A percentile compares a stretch with the other conserved stretches of the same genome.
These are phyloP conservation scores for Todiramphus saurophagus DNA, from an alignment of 2,113 vertebrate genomes.

Conservation along the genomic window DNA sequence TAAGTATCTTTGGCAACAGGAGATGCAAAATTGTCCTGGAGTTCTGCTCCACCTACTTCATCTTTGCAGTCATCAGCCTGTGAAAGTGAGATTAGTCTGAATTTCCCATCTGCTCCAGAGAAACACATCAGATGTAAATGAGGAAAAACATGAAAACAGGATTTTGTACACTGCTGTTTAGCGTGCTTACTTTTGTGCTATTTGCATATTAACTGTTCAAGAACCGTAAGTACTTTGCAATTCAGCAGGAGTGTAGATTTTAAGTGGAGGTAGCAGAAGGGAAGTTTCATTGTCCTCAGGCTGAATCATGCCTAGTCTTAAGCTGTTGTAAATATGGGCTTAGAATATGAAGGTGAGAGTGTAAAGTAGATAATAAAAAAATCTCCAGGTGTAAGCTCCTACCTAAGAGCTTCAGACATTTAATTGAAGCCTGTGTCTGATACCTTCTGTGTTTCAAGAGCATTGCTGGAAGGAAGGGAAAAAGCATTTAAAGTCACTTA, in stretches of 20 bases:
- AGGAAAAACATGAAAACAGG: neutral
- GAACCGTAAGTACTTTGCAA: accelerated
- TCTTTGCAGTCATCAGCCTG: neutral
- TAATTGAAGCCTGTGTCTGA: neutral
- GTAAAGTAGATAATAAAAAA: neutral
- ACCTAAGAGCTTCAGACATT: neutral
- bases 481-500: neutral
- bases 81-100: neutral
- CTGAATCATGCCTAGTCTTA: neutral
- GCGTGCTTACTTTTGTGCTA: neutral
- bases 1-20: neutral
- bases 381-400: neutral
- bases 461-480: neutral
- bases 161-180: neutral
- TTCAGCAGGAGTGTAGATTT: neutral
- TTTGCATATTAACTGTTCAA: neutral
- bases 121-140: neutral
- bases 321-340: neutral
- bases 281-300: neutral
- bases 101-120: neutral
- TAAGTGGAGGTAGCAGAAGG: neutral
- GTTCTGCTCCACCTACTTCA: neutral
- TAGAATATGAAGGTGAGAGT: neutral
- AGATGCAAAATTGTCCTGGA: neutral
- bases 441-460: neutral